Base-by-base conservation (phyloP, 2,888 invertebrate genomes). In the Pyrgus malvae region DNA sequence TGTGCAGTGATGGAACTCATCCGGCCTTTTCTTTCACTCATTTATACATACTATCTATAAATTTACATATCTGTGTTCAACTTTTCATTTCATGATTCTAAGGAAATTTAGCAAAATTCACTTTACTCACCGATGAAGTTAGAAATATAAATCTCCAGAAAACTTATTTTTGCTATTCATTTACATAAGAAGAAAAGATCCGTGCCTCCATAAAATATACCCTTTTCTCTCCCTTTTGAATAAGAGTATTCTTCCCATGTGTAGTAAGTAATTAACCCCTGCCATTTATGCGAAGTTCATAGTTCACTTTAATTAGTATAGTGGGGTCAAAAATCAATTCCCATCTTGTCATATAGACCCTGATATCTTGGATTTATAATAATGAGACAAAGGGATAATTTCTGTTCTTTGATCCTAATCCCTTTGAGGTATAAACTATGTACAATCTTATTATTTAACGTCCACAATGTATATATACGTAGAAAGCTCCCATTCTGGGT, bases 381-480 rank as follows among this genome's bases (percentile, higher is more conserved):
- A 5, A 37, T 8, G n/a, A 17, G 17, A 37, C 17, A 37, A 37
- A 37, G 42, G 14, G 33, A 33, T 7, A 27, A 27, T 16, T 27
- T 14, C n/a, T 16, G 27, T 8, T 16, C 17, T 17, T 29, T 44
- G 17, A 44, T 29, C 44, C 29, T 17, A 44, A 44, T 17, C 6
- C 49, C 48, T 48, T 49, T 31, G 49, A 40, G 29, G 14, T 25
- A 25, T 4, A 7, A 12, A 38, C 16, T 25, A 12, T n/a, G 6
- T 16, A 35, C 35, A 9, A 35, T 9, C 35, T 17, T 35, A 3
- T 11, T 35, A 35, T 16, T 21, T 27, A 42, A 27, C n/a, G 27
- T 44, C 16, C 23, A 7, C 44, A 29, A 44, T 44, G 44, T 11
- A 29, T 29, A 44, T 16, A 16, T 7, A 35, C 5, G 17, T 29